Evolutionary conservation across 2,888 invertebrate genomes (phyloP).

Genomic region (Sminthurinus aureus): DNA sequence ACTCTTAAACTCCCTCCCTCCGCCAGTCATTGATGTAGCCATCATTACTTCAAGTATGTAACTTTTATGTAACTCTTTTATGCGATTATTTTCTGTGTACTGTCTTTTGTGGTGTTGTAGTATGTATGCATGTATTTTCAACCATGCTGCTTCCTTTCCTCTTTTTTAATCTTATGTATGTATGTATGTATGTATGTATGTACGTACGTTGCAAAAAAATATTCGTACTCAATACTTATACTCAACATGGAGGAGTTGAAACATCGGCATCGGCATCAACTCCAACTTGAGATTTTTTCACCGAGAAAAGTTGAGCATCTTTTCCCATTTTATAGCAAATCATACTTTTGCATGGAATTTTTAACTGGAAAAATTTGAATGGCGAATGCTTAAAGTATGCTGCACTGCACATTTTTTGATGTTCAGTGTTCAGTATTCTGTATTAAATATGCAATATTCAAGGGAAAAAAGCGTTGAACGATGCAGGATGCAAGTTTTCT

Average conservation of each 20-base stretch:
- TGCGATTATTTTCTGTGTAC: not conserved
- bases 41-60: not conserved
- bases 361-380: too few relatives aligned
- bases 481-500: too few relatives aligned
- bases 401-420: too few relatives aligned
- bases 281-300: not conserved
- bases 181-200: not conserved
- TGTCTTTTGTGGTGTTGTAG: not conserved
- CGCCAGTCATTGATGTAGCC: slow-evolving; percentile 4
- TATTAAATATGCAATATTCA: too few relatives aligned
- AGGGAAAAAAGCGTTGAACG: too few relatives aligned
- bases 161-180: not conserved
- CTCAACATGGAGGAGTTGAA: not conserved
- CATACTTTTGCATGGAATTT: not conserved
- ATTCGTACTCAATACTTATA: not conserved
- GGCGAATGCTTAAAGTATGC: too few relatives aligned
- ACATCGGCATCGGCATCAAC: too few relatives aligned
- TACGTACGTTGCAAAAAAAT: not conserved
- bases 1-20: slow-evolving; percentile 11
- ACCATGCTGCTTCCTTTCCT: not conserved
- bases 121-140: not conserved
- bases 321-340: not conserved
- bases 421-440: too few relatives aligned
- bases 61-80: not conserved
- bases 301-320: not conserved